Conservation (phyloP, 2,888 invertebrate genomes). For the Drosophila macrothrix region DNA sequence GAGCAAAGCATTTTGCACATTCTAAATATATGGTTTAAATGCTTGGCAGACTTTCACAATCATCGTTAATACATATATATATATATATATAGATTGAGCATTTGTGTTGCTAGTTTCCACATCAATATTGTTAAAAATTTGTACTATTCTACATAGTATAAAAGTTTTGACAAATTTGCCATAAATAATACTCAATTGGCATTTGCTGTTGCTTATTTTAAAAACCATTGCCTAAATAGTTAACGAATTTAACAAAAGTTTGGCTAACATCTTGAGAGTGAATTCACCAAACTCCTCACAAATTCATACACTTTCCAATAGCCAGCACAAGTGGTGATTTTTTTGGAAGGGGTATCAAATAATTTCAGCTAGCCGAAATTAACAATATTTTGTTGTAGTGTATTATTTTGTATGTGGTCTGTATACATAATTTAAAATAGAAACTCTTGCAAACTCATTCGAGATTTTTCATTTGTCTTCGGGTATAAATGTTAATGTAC, state of each 20-base stretch:
- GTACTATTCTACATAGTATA: slow-evolving; percentile 76
- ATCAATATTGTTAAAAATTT: slow-evolving; percentile 65
- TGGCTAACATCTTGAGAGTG: slow-evolving; percentile 23
- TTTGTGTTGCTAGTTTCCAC: slow-evolving; percentile 45
- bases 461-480: slow-evolving; percentile 49
- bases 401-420: slow-evolving; percentile 16
- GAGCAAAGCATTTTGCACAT: slow-evolving; percentile 59
- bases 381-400: slow-evolving; percentile 7
- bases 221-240: slow-evolving; percentile 25
- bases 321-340: not conserved
- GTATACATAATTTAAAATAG: slow-evolving; percentile 73
- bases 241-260: slow-evolving; percentile 54
- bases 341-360: slow-evolving; percentile 41
- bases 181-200: slow-evolving; percentile 71
- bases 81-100: slow-evolving; percentile 44
- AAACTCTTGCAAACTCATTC: slow-evolving; percentile 79
- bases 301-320: slow-evolving; percentile 47
- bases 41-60: slow-evolving; percentile 65
- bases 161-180: slow-evolving; percentile 54
- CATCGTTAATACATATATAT: slow-evolving; percentile 24
- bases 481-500: slow-evolving; percentile 6
- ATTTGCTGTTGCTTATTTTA: slow-evolving; percentile 23
- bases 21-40: slow-evolving; percentile 55
- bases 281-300: slow-evolving; percentile 1
- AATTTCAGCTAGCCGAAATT: slow-evolving; percentile 61